phyloP scores from a whole-genome alignment of 2,113 vertebrate species.

The Mesembrinibis cayennensis region DNA sequence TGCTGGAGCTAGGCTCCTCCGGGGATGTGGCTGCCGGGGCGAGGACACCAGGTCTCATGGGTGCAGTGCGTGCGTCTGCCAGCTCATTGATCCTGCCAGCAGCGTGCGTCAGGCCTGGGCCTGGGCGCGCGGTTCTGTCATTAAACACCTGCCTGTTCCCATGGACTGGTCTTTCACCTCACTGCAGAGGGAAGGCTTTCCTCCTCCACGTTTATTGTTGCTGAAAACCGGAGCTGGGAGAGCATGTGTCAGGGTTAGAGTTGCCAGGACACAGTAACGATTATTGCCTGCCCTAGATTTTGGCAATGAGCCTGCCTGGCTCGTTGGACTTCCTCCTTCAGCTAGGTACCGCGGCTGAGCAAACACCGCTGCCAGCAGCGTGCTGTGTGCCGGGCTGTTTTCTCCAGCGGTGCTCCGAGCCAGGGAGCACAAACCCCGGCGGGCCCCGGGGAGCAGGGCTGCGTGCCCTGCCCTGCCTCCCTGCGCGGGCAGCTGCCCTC shows the following conservation, averaged over 20 bases:
- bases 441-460: rapidly evolving
- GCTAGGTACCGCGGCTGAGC: rapidly evolving
- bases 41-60: rapidly evolving
- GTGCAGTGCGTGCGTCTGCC: rapidly evolving
- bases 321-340: background rate
- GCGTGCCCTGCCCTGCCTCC: background rate
- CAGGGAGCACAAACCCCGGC: rapidly evolving
- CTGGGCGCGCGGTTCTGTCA: rapidly evolving
- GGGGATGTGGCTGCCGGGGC: rapidly evolving
- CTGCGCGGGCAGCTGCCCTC: background rate
- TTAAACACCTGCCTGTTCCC: background rate
- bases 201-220: background rate
- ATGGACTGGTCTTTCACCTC: background rate
- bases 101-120: background rate
- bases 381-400: background rate
- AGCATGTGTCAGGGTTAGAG: background rate
- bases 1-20: background rate
- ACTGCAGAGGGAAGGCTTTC: background rate
- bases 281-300: background rate
- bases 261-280: rapidly evolving
- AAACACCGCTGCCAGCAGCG: rapidly evolving
- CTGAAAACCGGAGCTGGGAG: background rate
- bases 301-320: background rate
- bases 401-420: rapidly evolving
- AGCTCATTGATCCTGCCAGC: rapidly evolving